These are phyloP conservation scores for Acanthisitta chloris DNA, from an alignment of 2,113 vertebrate genomes.

Conservation along the genomic window DNA sequence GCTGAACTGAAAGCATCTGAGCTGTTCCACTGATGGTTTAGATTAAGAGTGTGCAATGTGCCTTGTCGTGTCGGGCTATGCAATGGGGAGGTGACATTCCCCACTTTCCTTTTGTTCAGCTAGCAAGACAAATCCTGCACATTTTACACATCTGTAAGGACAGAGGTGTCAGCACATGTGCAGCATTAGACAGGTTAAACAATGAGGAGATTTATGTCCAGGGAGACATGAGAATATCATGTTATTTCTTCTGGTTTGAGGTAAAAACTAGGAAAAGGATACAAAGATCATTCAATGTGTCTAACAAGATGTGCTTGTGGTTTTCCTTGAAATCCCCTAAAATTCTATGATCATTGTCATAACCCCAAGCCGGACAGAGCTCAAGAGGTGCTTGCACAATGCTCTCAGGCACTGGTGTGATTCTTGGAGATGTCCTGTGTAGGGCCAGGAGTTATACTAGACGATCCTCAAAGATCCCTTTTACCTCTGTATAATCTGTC, in stretches of 20 bases:
- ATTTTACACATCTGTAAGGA: background rate
- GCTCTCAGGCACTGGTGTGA: too few relatives aligned
- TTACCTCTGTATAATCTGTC: too few relatives aligned
- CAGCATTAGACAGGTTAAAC: background rate
- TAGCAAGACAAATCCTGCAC: background rate
- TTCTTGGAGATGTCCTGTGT: too few relatives aligned
- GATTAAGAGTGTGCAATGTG: background rate
- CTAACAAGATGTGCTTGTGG: too few relatives aligned
- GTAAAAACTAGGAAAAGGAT: background rate
- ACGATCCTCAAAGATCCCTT: too few relatives aligned
- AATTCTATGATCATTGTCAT: too few relatives aligned
- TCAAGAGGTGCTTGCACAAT: too few relatives aligned
- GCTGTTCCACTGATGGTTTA: background rate
- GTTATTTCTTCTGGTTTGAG: background rate
- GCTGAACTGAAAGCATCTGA: background rate
- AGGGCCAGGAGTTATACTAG: too few relatives aligned
- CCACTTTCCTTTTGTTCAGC: background rate
- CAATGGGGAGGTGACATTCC: background rate
- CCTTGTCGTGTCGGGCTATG: background rate
- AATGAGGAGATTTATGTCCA: background rate
- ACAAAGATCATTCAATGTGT: background rate
- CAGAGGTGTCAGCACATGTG: background rate
- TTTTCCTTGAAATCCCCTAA: too few relatives aligned
- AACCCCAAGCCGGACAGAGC: too few relatives aligned
- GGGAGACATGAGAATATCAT: background rate